Evolutionary conservation across 2,888 invertebrate species (phyloP).

Genomic region (Leucophenga montana): DNA sequence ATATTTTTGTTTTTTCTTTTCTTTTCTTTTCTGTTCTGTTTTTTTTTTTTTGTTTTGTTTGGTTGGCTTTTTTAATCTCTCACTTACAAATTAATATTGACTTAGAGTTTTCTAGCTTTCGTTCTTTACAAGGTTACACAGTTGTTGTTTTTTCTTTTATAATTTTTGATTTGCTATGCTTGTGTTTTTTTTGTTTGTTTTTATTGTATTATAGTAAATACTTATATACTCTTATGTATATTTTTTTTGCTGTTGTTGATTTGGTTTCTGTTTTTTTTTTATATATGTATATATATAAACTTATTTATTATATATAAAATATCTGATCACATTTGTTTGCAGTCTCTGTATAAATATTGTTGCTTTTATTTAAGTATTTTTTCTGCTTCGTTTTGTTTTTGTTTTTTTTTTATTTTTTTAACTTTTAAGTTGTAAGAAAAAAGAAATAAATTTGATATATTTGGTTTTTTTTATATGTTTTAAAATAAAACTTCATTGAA

Average conservation of each 20-base stretch:
- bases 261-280: slow-evolving; percentile 46
- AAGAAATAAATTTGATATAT: slow-evolving; percentile 43
- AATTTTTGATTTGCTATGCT: slow-evolving; percentile 42
- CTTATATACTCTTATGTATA: slow-evolving; percentile 29
- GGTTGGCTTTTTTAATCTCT: slow-evolving; percentile 29
- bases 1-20: slow-evolving; percentile 46
- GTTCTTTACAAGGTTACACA: slow-evolving; percentile 15
- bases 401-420: slow-evolving; percentile 23
- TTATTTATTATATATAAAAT: slow-evolving; percentile 70
- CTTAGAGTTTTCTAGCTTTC: slow-evolving; percentile 51
- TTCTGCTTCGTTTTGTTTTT: slow-evolving; percentile 42
- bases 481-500: slow-evolving; percentile 42
- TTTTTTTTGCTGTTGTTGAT: too few species aligned
- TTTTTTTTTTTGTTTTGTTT: slow-evolving; percentile 32
- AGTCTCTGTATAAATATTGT: slow-evolving; percentile 72
- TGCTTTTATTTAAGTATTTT: slow-evolving; percentile 55
- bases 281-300: slow-evolving; percentile 63
- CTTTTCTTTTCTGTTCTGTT: slow-evolving; percentile 13
- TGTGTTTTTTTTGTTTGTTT: slow-evolving; percentile 59
- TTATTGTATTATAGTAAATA: slow-evolving; percentile 54
- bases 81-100: slow-evolving; percentile 52
- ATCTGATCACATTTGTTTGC: slow-evolving; percentile 74
- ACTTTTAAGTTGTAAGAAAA: slow-evolving; percentile 46
- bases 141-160: slow-evolving; percentile 35
- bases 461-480: not conserved